A percentile compares a stretch with the other conserved stretches of the same genome.
Conservation (phyloP, 2,113 vertebrate genomes). For the Synchiropus splendidus region DNA sequence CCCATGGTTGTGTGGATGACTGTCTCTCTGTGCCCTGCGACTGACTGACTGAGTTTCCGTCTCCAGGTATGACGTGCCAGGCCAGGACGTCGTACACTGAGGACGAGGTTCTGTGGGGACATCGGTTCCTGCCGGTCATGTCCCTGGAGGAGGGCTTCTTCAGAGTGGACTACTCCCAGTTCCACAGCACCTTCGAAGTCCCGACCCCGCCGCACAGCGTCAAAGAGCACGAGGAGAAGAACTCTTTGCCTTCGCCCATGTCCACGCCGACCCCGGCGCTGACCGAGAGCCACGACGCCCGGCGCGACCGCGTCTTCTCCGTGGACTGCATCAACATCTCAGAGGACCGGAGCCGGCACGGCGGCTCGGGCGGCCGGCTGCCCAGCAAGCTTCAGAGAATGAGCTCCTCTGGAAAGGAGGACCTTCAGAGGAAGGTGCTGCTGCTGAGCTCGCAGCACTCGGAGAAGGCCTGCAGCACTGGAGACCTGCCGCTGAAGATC, state of each 20-base stretch:
- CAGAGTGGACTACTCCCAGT: slow-evolving; percentile 84
- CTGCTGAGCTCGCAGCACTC: slow-evolving; percentile 62
- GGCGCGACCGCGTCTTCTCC: slow-evolving; percentile 65
- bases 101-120: slow-evolving; percentile 85
- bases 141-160: slow-evolving; percentile 86
- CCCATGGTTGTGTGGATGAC: too few species aligned
- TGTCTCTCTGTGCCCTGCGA: too few species aligned
- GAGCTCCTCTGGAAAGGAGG: slow-evolving; percentile 68
- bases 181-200: slow-evolving; percentile 81
- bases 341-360: slow-evolving; percentile 45
- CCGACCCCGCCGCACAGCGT: slow-evolving; percentile 78
- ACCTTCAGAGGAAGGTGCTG: slow-evolving; percentile 68
- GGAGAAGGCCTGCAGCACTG: slow-evolving; percentile 72
- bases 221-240: slow-evolving; percentile 77
- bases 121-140: slow-evolving; percentile 84
- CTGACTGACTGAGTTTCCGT: slow-evolving; percentile 9
- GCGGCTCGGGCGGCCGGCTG: slow-evolving; percentile 51
- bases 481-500: slow-evolving; percentile 75
- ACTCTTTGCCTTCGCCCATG: slow-evolving; percentile 60
- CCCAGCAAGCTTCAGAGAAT: slow-evolving; percentile 79
- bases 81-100: slow-evolving; percentile 83
- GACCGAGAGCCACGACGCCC: slow-evolving; percentile 36
- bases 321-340: slow-evolving; percentile 64
- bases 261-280: slow-evolving; percentile 51
- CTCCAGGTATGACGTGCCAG: slow-evolving; percentile 82